Conservation (phyloP, 2,888 invertebrate species). For the Drosophila anomalata region DNA sequence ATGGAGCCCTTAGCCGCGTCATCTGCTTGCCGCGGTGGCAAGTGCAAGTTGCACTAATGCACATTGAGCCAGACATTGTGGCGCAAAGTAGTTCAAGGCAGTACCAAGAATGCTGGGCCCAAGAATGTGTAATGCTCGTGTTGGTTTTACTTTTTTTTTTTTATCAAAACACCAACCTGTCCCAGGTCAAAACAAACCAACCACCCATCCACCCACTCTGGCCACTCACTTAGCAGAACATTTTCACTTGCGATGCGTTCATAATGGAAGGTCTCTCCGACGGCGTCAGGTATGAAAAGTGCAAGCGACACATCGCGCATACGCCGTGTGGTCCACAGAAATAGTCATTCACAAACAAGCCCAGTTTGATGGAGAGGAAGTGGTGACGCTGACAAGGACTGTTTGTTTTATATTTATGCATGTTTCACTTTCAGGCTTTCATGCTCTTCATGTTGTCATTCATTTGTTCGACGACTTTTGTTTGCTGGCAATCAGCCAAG, state of each 20-base stretch:
- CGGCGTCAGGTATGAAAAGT: constrained; percentile 20
- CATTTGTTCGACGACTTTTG: constrained; percentile 45
- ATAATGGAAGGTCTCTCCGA: constrained; percentile 21
- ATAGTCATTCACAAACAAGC: constrained; percentile 24
- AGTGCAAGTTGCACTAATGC: constrained; percentile 18
- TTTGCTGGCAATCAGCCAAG: constrained; percentile 66
- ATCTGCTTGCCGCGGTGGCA: constrained; percentile 10
- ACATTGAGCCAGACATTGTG: constrained; percentile 40
- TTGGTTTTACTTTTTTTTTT: constrained; percentile 8
- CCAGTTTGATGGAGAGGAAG: neutral
- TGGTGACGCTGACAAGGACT: constrained; percentile 7
- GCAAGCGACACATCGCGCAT: constrained; percentile 49
- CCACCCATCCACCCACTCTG: neutral
- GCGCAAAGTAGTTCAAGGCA: constrained; percentile 47
- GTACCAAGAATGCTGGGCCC: constrained; percentile 6
- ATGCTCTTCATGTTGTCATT: constrained; percentile 39
- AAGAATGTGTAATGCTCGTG: constrained; percentile 8
- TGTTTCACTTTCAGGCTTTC: constrained; percentile 24
- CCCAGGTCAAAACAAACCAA: constrained; percentile 7
- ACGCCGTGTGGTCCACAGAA: constrained; percentile 45
- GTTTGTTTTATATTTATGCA: constrained; percentile 42
- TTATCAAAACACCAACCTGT: constrained; percentile 3
- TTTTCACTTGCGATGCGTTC: constrained; percentile 34
- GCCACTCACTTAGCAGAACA: constrained; percentile 39
- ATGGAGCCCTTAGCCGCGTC: neutral